A percentile compares a stretch with the other conserved stretches of the same genome.
phyloP scores from a whole-genome alignment of 2,113 vertebrate genomes.

The Bagarius yarrelli region DNA sequence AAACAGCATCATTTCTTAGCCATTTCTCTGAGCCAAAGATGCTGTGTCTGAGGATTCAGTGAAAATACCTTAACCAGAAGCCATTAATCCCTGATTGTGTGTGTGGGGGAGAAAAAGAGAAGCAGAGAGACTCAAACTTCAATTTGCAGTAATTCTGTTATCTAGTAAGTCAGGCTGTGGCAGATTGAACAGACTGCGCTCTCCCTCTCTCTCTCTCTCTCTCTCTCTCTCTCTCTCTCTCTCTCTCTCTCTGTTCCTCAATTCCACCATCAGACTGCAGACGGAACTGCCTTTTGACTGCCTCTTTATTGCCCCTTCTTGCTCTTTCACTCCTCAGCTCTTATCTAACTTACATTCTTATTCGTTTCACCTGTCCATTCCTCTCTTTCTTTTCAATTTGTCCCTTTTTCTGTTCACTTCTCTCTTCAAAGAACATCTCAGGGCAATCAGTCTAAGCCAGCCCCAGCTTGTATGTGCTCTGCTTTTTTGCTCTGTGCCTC shows the following conservation, averaged over 20 bases:
- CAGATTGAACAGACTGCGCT: slow-evolving; percentile 55
- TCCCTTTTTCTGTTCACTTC: slow-evolving; percentile 3
- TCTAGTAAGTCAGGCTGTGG: slow-evolving; percentile 61
- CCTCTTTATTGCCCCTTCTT: slow-evolving; percentile 33
- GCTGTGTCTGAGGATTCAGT: slow-evolving; percentile 33
- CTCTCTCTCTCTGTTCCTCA: neutral
- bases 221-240: slow-evolving; percentile 26
- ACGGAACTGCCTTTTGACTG: slow-evolving; percentile 12
- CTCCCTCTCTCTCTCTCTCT: slow-evolving; percentile 15
- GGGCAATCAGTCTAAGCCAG: slow-evolving; percentile 19
- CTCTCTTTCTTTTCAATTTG: slow-evolving; percentile 16
- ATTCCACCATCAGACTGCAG: neutral
- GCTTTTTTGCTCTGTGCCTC: neutral
- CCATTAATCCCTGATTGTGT: slow-evolving; percentile 54
- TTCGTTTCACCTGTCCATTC: slow-evolving; percentile 6
- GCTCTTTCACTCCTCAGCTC: slow-evolving; percentile 38
- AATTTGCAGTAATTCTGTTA: slow-evolving; percentile 75
- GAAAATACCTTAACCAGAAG: slow-evolving; percentile 48
- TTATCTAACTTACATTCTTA: slow-evolving; percentile 44
- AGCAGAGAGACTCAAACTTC: slow-evolving; percentile 58
- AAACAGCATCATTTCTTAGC: neutral
- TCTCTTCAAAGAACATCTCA: slow-evolving; percentile 18
- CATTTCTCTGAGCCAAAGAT: slow-evolving; percentile 27
- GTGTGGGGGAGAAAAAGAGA: slow-evolving; percentile 13
- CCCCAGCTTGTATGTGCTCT: neutral